These are phyloP conservation scores for Microctonus aethiopoides DNA, from an alignment of 2,888 invertebrate species.

Conservation along the genomic window DNA sequence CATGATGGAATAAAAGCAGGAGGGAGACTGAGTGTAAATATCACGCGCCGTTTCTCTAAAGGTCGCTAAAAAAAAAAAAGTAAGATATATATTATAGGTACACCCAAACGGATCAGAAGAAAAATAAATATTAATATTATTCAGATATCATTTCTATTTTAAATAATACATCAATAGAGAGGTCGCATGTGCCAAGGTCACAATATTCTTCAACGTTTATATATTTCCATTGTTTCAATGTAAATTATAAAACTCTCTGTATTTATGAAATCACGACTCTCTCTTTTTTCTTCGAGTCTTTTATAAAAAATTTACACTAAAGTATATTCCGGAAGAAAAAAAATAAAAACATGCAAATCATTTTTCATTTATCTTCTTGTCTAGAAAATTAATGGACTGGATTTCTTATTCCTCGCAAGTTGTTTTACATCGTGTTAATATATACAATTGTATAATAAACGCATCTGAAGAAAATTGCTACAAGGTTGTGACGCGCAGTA, in stretches of 20 bases:
- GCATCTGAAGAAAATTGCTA: slow-evolving; percentile 4
- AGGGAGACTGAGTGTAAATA: too few relatives aligned
- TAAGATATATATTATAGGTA: too few relatives aligned
- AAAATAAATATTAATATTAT: too few relatives aligned
- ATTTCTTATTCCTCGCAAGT: not conserved
- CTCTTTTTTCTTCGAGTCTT: not conserved
- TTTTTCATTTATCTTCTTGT: not conserved
- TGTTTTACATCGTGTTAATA: not conserved
- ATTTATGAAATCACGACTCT: slow-evolving; percentile 9
- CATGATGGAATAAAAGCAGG: too few relatives aligned
- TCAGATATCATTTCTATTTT: not conserved
- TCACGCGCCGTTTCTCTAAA: too few relatives aligned
- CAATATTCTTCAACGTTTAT: not conserved
- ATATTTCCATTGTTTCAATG: slow-evolving; percentile 3
- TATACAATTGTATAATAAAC: not conserved
- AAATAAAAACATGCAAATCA: not conserved
- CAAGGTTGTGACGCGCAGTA: not conserved
- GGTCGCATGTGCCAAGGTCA: not conserved
- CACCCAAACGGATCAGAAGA: too few relatives aligned
- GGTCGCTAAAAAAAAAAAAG: too few relatives aligned
- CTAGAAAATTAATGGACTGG: not conserved
- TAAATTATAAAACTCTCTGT: slow-evolving; percentile 3
- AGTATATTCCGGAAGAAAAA: not conserved
- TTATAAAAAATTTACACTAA: not conserved
- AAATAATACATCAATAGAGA: not conserved